Evolutionary conservation across 2,797 vertebrate genomes (phyloP), one percentile per base, ranked within the genome.

Genomic region (Hoplostethus atlanticus): DNA sequence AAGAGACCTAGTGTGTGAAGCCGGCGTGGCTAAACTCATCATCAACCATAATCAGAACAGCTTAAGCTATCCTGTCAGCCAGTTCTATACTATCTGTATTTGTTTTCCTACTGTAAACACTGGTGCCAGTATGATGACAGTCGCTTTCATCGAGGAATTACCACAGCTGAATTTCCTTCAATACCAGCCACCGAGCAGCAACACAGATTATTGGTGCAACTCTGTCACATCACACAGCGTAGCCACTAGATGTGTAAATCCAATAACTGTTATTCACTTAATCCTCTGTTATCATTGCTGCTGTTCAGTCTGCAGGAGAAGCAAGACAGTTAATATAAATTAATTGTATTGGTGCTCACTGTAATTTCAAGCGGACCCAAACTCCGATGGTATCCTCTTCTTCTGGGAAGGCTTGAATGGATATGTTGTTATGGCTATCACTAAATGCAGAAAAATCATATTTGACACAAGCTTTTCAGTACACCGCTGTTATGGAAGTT

Each of bases 131-230:
- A 84, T n/a, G 77, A 81, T 85, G 84, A 89, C 87, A 92, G 83
- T 87, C 73, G 87, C 76, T 84, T 84, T 90, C 85, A 87, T 64
- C 70, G 1, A 47, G 65, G 82, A 79, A 73, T 89, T 80, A 85
- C 21, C 67, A 68, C 75, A 2, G 65, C 50, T 68, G 54, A 84
- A 80, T 76, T 21, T 38, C 30, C 44, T 72, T 58, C 66, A 63
- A 51, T 16, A n/a, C n/a, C 52, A 68, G 28, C 67, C 64, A 16
- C 31, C 25, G 11, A 63, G 84, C 76, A 50, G 63, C 65, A 31
- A 71, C 59, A 0, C 48, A 13, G 71, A 83, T 81, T 81, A 72
- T 55, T 28, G 60, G 48, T 86, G 84, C 68, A 80, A 61, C 54
- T 47, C 59, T 44, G 61, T 68, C 75, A 64, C 17, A 67, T 81